Evolutionary conservation across 1,140 invertebrate genomes (phyloP).

Genomic region (Antheraea mylitta): DNA sequence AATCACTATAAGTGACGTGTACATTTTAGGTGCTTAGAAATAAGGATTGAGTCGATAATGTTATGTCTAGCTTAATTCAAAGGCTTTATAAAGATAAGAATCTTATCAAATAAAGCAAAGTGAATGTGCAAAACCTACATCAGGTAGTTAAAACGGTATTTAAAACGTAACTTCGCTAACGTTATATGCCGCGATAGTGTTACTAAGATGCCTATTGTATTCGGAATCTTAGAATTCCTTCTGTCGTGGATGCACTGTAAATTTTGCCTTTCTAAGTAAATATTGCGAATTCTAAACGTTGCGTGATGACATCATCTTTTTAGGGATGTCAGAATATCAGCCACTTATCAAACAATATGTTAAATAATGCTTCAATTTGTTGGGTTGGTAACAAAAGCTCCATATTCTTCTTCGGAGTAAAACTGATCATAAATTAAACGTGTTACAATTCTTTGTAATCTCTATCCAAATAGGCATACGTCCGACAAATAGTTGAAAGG

Average conservation of each 20-base stretch:
- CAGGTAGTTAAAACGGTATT: conserved; percentile 2
- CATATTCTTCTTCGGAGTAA: too few relatives aligned
- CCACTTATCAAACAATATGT: not conserved
- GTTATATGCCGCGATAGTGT: not conserved
- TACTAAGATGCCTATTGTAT: not conserved
- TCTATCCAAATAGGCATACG: too few relatives aligned
- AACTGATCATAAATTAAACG: too few relatives aligned
- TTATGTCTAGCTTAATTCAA: not conserved
- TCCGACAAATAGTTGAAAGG: too few relatives aligned
- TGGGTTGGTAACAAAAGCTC: not conserved
- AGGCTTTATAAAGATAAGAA: not conserved
- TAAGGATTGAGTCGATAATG: not conserved
- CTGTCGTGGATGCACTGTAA: not conserved
- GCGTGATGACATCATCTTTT: not conserved
- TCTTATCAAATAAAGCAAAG: not conserved
- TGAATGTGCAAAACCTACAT: conserved; percentile 8
- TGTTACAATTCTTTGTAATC: too few relatives aligned
- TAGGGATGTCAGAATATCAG: not conserved
- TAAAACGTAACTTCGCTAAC: conserved; percentile 1
- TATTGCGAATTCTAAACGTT: not conserved
- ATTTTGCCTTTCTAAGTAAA: not conserved
- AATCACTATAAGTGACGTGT: not conserved
- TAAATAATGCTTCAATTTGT: not conserved
- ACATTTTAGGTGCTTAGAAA: not conserved
- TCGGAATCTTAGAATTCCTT: not conserved